A percentile compares a stretch with the other conserved stretches of the same genome.
phyloP scores from a whole-genome alignment of 2,113 vertebrate genomes.

The Onychorhynchus coronatus region DNA sequence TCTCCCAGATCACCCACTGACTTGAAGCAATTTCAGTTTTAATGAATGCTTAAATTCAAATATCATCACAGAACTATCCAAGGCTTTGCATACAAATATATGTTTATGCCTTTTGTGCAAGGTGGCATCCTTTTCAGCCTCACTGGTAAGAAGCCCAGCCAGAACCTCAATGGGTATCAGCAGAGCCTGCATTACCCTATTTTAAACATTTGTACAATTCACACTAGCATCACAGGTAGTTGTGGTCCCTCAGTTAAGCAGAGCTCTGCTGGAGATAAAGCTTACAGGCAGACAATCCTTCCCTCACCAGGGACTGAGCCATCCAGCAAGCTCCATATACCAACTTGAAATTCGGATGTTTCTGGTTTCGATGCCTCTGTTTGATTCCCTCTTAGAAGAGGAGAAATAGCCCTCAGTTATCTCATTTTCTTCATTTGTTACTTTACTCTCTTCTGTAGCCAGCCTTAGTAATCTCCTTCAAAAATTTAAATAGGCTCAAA shows the following conservation, averaged over 20 bases:
- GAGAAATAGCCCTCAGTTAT: neutral
- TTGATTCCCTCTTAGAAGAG: neutral
- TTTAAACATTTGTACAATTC: neutral
- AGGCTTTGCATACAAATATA: slow-evolving; percentile 53
- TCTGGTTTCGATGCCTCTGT: neutral
- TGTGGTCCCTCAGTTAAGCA: neutral
- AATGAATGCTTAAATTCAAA: slow-evolving; percentile 58
- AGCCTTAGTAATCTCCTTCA: neutral
- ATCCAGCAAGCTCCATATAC: neutral
- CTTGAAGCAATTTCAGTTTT: slow-evolving; percentile 34
- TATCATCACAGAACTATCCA: neutral
- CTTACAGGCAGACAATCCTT: neutral
- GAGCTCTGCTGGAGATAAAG: neutral
- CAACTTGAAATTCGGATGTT: neutral
- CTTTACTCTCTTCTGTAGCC: neutral
- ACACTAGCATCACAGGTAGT: neutral
- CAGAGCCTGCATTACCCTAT: neutral
- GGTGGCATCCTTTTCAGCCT: slow-evolving; percentile 36
- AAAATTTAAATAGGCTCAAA: neutral
- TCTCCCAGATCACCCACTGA: slow-evolving; percentile 38
- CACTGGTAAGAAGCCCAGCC: neutral
- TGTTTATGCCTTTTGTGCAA: slow-evolving; percentile 26
- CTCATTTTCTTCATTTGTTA: neutral
- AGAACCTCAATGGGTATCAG: neutral
- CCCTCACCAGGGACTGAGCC: neutral